A percentile compares a stretch with the other conserved stretches of the same genome.
phyloP scores from a whole-genome alignment of 2,113 vertebrate species.

The Zosterops japonicus region DNA sequence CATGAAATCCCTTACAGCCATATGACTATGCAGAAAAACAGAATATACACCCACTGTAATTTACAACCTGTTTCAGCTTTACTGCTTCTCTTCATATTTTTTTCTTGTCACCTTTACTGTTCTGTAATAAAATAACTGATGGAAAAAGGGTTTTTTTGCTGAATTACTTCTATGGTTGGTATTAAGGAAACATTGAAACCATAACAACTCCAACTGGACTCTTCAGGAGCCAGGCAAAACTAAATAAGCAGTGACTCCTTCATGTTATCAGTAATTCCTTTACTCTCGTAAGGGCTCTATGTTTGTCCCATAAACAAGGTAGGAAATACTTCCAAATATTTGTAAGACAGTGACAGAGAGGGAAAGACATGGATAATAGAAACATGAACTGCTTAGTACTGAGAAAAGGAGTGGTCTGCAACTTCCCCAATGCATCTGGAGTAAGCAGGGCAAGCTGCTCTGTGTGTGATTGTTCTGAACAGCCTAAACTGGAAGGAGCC shows the following conservation, averaged over 20 bases:
- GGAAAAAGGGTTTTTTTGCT: neutral
- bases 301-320: neutral
- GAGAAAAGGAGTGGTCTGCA: neutral
- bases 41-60: neutral
- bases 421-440: rapidly evolving
- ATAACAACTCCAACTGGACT: neutral
- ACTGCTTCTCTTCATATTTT: neutral
- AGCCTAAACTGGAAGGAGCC: neutral
- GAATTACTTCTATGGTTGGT: neutral
- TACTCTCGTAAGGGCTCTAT: neutral
- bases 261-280: neutral
- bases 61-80: conserved; percentile 23
- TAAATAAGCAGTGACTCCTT: neutral
- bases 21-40: conserved; percentile 1
- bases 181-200: neutral
- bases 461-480: no score
- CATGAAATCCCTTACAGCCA: conserved; percentile 12
- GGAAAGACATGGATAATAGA: neutral
- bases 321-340: neutral
- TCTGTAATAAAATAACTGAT: neutral
- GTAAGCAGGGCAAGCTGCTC: neutral
- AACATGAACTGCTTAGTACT: neutral
- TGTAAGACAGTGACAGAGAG: neutral
- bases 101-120: neutral
- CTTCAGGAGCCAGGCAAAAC: neutral